Evolutionary conservation across 2,888 invertebrate genomes (phyloP).

Genomic region (Ornithoptera priamus): DNA sequence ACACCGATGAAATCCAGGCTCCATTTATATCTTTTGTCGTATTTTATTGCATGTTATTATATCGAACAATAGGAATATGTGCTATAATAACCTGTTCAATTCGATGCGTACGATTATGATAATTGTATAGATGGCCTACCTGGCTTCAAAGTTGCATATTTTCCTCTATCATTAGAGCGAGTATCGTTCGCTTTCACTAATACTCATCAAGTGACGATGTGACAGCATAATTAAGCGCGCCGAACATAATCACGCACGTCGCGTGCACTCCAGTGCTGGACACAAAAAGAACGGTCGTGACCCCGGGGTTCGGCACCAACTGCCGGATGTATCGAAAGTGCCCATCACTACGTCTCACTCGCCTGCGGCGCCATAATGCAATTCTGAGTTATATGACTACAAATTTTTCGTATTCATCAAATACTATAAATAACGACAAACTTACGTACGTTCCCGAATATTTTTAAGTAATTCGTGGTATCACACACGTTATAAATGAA

Average conservation of each 20-base stretch:
- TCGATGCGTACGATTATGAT: constrained; percentile 13
- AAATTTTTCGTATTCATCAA: constrained; percentile 42
- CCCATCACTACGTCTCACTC: constrained; percentile 50
- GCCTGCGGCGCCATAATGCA: constrained; percentile 40
- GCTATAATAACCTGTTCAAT: neutral
- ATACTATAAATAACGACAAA: constrained; percentile 24
- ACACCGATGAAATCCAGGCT: neutral
- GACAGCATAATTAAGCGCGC: constrained; percentile 78
- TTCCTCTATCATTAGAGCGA: constrained; percentile 60
- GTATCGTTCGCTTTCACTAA: constrained; percentile 74
- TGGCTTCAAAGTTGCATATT: constrained; percentile 35
- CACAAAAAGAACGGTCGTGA: constrained; percentile 73
- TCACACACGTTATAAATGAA: neutral
- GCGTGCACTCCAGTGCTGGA: constrained; percentile 60
- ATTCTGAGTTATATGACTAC: constrained; percentile 44
- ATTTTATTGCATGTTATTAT: neutral
- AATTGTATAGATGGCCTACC: constrained; percentile 4
- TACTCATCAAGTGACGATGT: constrained; percentile 72
- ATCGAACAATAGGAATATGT: neutral
- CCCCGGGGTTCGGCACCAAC: constrained; percentile 51
- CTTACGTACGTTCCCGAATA: neutral
- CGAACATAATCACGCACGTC: constrained; percentile 70
- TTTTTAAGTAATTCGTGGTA: neutral
- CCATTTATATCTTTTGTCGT: neutral
- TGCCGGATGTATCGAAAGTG: constrained; percentile 78